Evolutionary conservation across 2,888 invertebrate genomes (phyloP).

Genomic region (Neocrepidodera transversa): DNA sequence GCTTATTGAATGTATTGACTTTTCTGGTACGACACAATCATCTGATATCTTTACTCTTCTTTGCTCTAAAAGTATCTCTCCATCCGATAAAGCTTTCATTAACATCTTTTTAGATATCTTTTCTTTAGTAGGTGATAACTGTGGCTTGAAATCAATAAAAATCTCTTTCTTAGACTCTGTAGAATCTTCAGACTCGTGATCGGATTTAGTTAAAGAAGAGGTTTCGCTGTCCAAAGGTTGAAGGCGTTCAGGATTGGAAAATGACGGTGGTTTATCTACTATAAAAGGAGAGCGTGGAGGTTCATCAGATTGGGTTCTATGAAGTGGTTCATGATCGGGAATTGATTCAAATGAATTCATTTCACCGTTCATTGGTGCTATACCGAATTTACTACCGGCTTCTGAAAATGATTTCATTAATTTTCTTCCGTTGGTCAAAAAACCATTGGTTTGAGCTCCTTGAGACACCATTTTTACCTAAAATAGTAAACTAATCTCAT

Average conservation of each 20-base stretch:
- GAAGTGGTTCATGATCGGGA: constrained; percentile 76
- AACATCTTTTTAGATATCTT: constrained; percentile 63
- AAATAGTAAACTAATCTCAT: constrained; percentile 34
- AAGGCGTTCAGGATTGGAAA: constrained; percentile 58
- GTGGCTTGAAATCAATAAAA: constrained; percentile 86
- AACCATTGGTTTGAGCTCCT: constrained; percentile 88
- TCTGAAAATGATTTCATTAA: constrained; percentile 86
- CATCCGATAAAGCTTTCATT: constrained; percentile 82
- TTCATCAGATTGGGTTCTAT: constrained; percentile 86
- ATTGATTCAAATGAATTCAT: constrained; percentile 44
- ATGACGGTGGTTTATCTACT: constrained; percentile 64
- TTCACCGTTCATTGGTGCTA: constrained; percentile 54
- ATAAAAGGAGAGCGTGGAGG: constrained; percentile 79
- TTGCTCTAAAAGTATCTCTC: constrained; percentile 74
- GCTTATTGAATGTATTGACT: constrained; percentile 65
- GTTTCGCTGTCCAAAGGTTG: constrained; percentile 51
- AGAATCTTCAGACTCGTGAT: constrained; percentile 57
- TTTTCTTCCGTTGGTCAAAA: constrained; percentile 73
- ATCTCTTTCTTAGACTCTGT: constrained; percentile 62
- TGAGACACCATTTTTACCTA: constrained; percentile 88
- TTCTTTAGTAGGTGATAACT: constrained; percentile 60
- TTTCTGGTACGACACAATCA: constrained; percentile 61
- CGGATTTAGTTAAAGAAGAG: constrained; percentile 54
- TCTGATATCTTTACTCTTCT: constrained; percentile 58
- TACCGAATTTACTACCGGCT: constrained; percentile 65